Evolutionary conservation across 2,888 invertebrate genomes (phyloP).

Genomic region (Zaprionus obscuricornis): DNA sequence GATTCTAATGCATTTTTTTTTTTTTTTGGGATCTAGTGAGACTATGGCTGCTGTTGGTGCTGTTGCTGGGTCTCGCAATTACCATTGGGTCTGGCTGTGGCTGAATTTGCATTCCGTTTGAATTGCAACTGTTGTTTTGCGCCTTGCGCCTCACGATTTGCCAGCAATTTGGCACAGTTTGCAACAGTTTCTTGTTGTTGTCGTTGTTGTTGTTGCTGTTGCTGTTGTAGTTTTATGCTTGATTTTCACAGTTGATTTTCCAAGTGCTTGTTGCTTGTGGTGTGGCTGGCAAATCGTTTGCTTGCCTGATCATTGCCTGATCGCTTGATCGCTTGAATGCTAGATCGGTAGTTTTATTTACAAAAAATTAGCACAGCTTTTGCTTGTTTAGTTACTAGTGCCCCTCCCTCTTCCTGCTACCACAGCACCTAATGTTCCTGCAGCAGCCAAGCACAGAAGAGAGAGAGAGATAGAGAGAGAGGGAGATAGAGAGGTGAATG

Average conservation of each 20-base stretch:
- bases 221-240: conserved; percentile 31
- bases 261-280: conserved; percentile 33
- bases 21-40: conserved; percentile 34
- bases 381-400: conserved; percentile 64
- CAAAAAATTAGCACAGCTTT: conserved; percentile 79
- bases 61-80: conserved; percentile 66
- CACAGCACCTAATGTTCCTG: too few relatives aligned
- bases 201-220: too few relatives aligned
- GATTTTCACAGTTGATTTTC: conserved; percentile 76
- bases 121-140: conserved; percentile 81
- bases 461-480: too few relatives aligned
- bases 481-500: too few relatives aligned
- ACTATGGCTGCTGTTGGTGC: conserved; percentile 21
- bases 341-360: conserved; percentile 80
- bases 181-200: too few relatives aligned
- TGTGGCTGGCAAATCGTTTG: conserved; percentile 37
- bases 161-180: conserved; percentile 72
- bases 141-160: conserved; percentile 73
- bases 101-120: conserved; percentile 81
- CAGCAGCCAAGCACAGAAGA: too few relatives aligned
- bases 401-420: neutral
- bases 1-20: conserved; percentile 42
- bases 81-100: conserved; percentile 66
- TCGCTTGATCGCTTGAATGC: conserved; percentile 18
- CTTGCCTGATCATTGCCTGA: too few relatives aligned